These are phyloP conservation scores for Podarcis muralis DNA, from an alignment of 2,113 vertebrate species.

Conservation along the genomic window DNA sequence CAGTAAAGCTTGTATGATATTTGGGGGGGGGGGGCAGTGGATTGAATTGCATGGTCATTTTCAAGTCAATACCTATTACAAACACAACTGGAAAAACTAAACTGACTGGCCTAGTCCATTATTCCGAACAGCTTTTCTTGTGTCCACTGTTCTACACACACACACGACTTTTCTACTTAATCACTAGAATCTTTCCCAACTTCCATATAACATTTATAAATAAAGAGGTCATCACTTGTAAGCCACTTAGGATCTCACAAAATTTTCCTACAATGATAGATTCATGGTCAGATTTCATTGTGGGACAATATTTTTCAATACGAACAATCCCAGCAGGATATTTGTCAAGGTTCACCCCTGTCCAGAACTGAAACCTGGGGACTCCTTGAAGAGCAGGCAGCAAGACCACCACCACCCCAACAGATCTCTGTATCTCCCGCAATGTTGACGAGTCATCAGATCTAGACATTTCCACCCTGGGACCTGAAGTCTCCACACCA, in stretches of 20 bases:
- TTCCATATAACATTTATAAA: slow-evolving; percentile 53
- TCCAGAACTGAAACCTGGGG: too few species aligned
- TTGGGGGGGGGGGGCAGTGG: background rate
- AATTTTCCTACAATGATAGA: slow-evolving; percentile 53
- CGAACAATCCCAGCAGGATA: slow-evolving; percentile 24
- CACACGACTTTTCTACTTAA: slow-evolving; percentile 19
- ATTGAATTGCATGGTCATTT: slow-evolving; percentile 40
- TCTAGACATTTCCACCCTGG: too few species aligned
- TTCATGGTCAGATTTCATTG: slow-evolving; percentile 18
- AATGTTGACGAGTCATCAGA: too few species aligned
- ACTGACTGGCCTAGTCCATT: slow-evolving; percentile 13
- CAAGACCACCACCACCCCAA: too few species aligned
- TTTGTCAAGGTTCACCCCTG: background rate
- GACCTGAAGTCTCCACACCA: too few species aligned
- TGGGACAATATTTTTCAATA: slow-evolving; percentile 10
- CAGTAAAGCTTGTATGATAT: background rate
- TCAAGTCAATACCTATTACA: slow-evolving; percentile 49
- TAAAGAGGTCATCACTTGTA: slow-evolving; percentile 59
- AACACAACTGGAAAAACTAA: slow-evolving; percentile 52
- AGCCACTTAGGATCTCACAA: slow-evolving; percentile 50
- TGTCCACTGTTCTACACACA: slow-evolving; percentile 35
- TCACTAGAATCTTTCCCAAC: slow-evolving; percentile 55
- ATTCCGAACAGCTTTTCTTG: slow-evolving; percentile 23
- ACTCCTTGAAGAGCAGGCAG: too few species aligned
- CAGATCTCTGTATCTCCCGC: too few species aligned